phyloP scores from a whole-genome alignment of 2,888 invertebrate species.

The Brenthis daphne region DNA sequence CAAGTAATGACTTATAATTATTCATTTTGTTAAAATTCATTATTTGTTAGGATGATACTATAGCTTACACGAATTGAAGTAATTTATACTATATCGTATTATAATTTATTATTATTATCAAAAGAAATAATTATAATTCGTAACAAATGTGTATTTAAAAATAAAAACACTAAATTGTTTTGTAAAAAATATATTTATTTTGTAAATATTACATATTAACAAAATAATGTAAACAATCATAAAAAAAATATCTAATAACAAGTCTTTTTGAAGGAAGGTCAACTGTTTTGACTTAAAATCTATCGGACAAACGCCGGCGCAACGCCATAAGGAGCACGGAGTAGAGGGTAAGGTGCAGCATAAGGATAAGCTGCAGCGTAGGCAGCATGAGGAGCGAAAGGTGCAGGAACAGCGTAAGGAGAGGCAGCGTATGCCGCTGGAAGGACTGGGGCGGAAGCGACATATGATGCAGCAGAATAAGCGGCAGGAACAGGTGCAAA shows the following conservation, averaged over 20 bases:
- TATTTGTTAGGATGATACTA: no score
- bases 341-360: constrained; percentile 50
- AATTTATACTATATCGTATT: no score
- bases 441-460: constrained; percentile 38
- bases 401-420: constrained; percentile 1
- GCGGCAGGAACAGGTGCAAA: constrained; percentile 41
- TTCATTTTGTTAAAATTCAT: no score
- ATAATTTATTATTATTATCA: no score
- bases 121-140: no score
- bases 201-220: not conserved
- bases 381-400: constrained; percentile 49
- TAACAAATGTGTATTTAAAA: not conserved
- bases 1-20: no score
- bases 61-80: no score
- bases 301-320: constrained; percentile 76
- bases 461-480: constrained; percentile 28
- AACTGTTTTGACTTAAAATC: constrained; percentile 64
- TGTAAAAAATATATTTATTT: constrained; percentile 15
- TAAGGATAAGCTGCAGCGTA: constrained; percentile 50
- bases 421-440: constrained; percentile 28
- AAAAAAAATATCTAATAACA: constrained; percentile 34
- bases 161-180: not conserved
- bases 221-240: not conserved
- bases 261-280: constrained; percentile 68
- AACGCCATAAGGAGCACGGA: constrained; percentile 58